Base-by-base conservation (phyloP, 2,113 vertebrate species). In the Psilopsiagon aymara region DNA sequence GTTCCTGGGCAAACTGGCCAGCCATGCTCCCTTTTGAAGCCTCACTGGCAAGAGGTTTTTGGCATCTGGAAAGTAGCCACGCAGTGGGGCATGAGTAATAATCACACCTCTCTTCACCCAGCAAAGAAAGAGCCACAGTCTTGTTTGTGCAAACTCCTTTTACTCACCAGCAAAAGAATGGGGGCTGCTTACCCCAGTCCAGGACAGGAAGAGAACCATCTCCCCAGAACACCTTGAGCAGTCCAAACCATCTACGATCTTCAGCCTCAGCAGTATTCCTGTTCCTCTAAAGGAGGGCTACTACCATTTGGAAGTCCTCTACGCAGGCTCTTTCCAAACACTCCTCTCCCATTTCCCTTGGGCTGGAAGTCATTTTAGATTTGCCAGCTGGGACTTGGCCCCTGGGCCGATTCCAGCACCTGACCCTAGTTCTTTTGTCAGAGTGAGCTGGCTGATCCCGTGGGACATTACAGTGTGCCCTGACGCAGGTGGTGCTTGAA, bases 331-430 rank as follows among this genome's bases (percentile, higher is more conserved):
- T 95, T 95, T 94, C 83, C 79, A 92, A 92, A 91, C 35, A 87
- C 27, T 84, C 51, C 31, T 69, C 62, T 92, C 59, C 63, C 33
- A 5, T 91, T 92, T 92, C 86, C 35, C 81, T 91, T 71, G 52
- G 44, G 29, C 77, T 13, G 4, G 81, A 89, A 92, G 80, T 89
- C 23, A 91, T 86, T 97, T 91, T 35, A 94, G 80, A 57, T 91
- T 82, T 96, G 91, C 84, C 95, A 96, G 91, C 95, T 96, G 93
- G 94, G 89, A 78, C 94, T 88, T 2, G 0, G 84, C 84, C 91
- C 83, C 66, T 95, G 96, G 95, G 89, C 77, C 44, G 57, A 57
- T 91, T 95, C 89, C 91, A 96, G 84, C 91, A 92, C 64, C 77
- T 71, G 84, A 84, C 81, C 69, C 52, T 84, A 28, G 83, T 70